Evolutionary conservation across 2,113 vertebrate genomes (phyloP).

Genomic region (Lampris megalopsis): DNA sequence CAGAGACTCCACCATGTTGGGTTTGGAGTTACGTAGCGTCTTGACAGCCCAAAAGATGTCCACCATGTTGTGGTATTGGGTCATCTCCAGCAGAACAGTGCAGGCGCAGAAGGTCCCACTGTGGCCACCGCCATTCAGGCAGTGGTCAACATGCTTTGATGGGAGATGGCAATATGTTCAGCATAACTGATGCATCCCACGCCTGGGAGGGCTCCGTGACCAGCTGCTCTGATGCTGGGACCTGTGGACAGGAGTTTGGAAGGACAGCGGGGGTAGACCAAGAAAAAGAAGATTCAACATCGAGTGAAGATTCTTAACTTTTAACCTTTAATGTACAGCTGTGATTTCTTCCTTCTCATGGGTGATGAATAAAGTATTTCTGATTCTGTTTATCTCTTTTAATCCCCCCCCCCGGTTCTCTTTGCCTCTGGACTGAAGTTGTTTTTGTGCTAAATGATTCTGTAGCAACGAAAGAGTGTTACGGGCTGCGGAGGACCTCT

Average conservation of each 20-base stretch:
- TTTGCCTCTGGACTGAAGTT: constrained; percentile 63
- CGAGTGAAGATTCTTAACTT: constrained; percentile 63
- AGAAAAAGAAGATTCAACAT: constrained; percentile 39
- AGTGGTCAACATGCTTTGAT: constrained; percentile 73
- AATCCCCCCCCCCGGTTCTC: constrained; percentile 65
- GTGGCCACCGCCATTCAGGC: too few relatives aligned
- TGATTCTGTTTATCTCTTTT: constrained; percentile 67
- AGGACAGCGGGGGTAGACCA: constrained; percentile 36
- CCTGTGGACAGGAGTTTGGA: constrained; percentile 47
- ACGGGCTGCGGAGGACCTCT: constrained; percentile 51
- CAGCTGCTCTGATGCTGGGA: constrained; percentile 57
- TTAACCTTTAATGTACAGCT: constrained; percentile 82
- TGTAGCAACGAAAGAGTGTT: constrained; percentile 65
- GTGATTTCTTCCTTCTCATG: constrained; percentile 69
- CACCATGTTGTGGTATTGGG: too few relatives aligned
- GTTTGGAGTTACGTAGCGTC: too few relatives aligned
- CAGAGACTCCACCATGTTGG: too few relatives aligned
- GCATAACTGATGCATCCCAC: constrained; percentile 39
- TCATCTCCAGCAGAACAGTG: too few relatives aligned
- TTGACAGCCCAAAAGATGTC: too few relatives aligned
- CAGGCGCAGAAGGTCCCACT: too few relatives aligned
- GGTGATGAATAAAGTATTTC: constrained; percentile 32
- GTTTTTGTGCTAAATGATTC: constrained; percentile 62
- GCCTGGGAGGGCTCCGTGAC: constrained; percentile 52
- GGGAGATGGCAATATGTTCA: constrained; percentile 83